These are phyloP conservation scores for Pseudoatta argentina DNA, from an alignment of 1,140 invertebrate species.

Conservation along the genomic window DNA sequence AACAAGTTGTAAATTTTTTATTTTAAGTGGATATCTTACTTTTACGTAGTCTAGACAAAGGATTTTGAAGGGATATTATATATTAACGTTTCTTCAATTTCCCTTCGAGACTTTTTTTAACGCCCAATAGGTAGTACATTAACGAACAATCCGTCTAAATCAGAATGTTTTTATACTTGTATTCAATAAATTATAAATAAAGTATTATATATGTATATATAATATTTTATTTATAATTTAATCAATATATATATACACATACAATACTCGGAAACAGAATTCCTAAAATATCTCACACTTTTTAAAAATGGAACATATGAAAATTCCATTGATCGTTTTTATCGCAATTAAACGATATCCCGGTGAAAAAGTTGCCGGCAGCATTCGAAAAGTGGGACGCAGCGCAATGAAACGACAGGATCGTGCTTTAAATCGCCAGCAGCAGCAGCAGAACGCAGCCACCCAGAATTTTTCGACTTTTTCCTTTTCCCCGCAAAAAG, in stretches of 20 bases:
- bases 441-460: neutral
- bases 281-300: constrained; percentile 15
- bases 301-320: constrained; percentile 41
- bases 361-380: constrained; percentile 28
- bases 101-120: no score
- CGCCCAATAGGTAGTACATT: neutral
- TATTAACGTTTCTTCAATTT: neutral
- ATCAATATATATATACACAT: neutral
- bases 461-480: constrained; percentile 24
- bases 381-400: constrained; percentile 31
- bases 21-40: neutral
- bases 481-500: constrained; percentile 9
- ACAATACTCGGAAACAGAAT: neutral
- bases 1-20: neutral
- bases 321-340: constrained; percentile 55
- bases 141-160: neutral
- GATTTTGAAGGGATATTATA: neutral
- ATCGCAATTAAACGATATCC: constrained; percentile 56
- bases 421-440: constrained; percentile 44
- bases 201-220: no score
- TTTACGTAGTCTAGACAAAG: neutral
- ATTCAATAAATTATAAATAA: constrained; percentile 1
- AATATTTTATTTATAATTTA: no score
- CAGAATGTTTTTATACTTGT: neutral
- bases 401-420: constrained; percentile 22